These are phyloP conservation scores for Puntigrus tetrazona DNA, from an alignment of 2,113 vertebrate genomes.

Conservation along the genomic window DNA sequence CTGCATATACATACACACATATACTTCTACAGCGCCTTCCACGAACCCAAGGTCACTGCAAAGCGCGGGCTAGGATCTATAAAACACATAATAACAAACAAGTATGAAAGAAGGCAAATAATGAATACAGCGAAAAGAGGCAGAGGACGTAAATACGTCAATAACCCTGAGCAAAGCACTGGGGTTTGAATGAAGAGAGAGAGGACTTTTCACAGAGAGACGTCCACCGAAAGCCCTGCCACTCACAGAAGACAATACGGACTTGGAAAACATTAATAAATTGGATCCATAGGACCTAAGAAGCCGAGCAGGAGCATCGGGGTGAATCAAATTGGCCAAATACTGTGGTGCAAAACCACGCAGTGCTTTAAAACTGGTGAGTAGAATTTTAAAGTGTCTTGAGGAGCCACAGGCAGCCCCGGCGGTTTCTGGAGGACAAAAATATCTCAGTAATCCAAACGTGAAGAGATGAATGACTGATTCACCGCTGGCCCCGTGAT, in stretches of 20 bases:
- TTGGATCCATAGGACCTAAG: constrained; percentile 15
- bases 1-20: too few relatives aligned
- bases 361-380: constrained; percentile 9
- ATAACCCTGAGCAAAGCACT: background rate
- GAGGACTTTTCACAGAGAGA: background rate
- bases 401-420: background rate
- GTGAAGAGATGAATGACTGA: background rate
- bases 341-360: background rate
- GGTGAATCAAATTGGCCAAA: background rate
- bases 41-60: background rate
- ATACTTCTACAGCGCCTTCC: too few relatives aligned
- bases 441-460: background rate
- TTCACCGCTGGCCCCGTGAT: background rate
- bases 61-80: background rate
- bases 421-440: background rate
- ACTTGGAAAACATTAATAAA: constrained; percentile 9
- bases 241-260: background rate
- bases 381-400: background rate
- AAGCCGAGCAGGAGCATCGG: background rate
- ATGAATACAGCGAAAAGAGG: background rate
- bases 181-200: background rate
- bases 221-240: background rate
- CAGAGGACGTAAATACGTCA: background rate
- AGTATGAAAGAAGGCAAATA: background rate
- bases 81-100: background rate